Conservation (phyloP, 2,797 vertebrate genomes). For the Gastrophryne carolinensis region DNA sequence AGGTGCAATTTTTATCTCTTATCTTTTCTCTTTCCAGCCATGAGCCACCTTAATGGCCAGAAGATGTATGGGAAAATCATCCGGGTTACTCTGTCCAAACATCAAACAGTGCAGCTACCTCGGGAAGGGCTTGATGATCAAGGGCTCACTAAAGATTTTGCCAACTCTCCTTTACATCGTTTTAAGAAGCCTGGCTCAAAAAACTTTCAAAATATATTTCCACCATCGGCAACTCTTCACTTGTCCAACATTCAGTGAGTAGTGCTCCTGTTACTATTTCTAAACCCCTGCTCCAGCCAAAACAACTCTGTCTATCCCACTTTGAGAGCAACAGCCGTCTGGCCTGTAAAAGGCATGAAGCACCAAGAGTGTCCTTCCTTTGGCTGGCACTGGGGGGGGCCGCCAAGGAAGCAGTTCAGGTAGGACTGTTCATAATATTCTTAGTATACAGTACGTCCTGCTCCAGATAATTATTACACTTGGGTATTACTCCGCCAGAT, state of each 20-base stretch:
- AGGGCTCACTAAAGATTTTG: conserved; percentile 94
- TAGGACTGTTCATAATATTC: no score
- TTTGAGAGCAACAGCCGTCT: no score
- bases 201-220: conserved; percentile 98
- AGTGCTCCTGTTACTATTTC: neutral
- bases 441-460: no score
- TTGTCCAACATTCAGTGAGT: conserved; percentile 97
- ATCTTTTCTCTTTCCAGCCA: conserved; percentile 70
- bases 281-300: no score
- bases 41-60: conserved; percentile 96
- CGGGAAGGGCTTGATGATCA: conserved; percentile 94
- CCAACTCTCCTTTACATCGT: conserved; percentile 94
- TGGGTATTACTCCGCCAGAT: no score
- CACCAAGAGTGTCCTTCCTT: no score
- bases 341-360: no score
- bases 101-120: conserved; percentile 93
- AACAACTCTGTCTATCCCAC: no score
- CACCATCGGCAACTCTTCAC: conserved; percentile 93
- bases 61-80: conserved; percentile 98
- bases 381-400: no score
- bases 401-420: no score
- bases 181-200: conserved; percentile 98
- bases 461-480: no score
- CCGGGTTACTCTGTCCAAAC: conserved; percentile 92
- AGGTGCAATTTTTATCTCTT: neutral